Evolutionary conservation across 2,113 vertebrate genomes (phyloP), one percentile per base, ranked within the genome.

Genomic region (Daphoenositta chrysoptera): DNA sequence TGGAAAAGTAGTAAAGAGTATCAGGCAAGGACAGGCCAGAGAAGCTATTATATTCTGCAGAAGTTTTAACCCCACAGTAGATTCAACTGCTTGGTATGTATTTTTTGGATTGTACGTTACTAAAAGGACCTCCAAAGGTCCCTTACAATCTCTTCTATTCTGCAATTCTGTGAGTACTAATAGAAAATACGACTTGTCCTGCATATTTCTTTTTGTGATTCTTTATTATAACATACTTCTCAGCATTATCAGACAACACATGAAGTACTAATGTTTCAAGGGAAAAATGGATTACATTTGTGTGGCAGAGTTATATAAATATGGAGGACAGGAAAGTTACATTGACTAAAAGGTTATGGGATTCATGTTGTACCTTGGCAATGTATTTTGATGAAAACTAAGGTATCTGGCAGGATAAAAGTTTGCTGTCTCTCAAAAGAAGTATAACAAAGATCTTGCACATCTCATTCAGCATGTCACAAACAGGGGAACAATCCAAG

Each of bases 91-190:
- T 69, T 83, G 48, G 14, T 24, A 26, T 4, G 4, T 56, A 47
- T 47, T 78, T 15, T 58, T 78, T 53, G 2, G 15, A 47, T 33
- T 28, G 1, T 31, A 44, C 0, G 0, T 35, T 11, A 73, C 15
- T 65, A 33, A 91, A 93, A 81, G 39, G 2, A 65, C 14, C 7
- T 77, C 14, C 50, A 87, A 35, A 80, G 5, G 8, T 42, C 31
- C 27, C 13, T 73, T 84, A 50, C 17, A 75, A 8, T 39, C 15
- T 31, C 3, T 14, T 53, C 11, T 8, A 33, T 56, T 40, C 24
- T 84, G 16, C 16, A 73, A 1, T n/a, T 90, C 11, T 53, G 18
- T 54, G 20, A 70, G 9, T 65, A 64, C 18, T 50, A 73, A 40
- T 2, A 64, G 22, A 65, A 73, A 81, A 60, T 10, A 39, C 10